Base-by-base conservation (phyloP, 2,888 invertebrate genomes). In the Philaethria dido region DNA sequence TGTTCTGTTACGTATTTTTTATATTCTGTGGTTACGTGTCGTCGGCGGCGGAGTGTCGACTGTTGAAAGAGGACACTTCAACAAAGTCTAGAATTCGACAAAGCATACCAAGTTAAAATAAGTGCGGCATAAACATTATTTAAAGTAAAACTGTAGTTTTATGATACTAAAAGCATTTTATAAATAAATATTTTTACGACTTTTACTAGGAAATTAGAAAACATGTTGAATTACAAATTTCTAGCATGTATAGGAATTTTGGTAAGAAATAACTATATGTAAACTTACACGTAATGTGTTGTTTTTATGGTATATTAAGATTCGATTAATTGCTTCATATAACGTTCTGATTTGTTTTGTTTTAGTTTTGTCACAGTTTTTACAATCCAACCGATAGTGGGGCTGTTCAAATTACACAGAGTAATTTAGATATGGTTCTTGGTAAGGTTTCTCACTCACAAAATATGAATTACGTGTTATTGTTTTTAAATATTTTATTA, bases 371-470 rank as follows among this genome's bases (percentile, higher is more conserved):
- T 79, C 91, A 92, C 81, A 85, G 87, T 85, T 95, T 96, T 90
- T 95, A 95, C 85, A 96, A 95, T 84, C 96, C 96, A 73, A 95
- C 95, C 73, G 94, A 96, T 91, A 96, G 96, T 87, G 97, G 96
- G 68, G 97, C 97, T 72, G 95, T 97, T 64, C 94, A 96, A 84
- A 94, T 98, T 81, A 96, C 95, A 72, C 94, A 95, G 87, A 94
- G 95, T 84, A 97, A 96, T 92, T 94, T 98, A 92, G 97, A 97
- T 92, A 95, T 95, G 94, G 95, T 95, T 73, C 93, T 97, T 94
- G 97, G 97, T 97, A 90, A 94, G 94, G 81, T 50, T 57, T 50
- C 33, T 42, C 60, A 66, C 66, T 61, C 44, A 47, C 65, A 8
- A 44, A 66, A 61, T 57, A 42, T n/a, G n/a, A 20, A n/a, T 25